These are phyloP conservation scores for Carcina quercana DNA, from an alignment of 2,888 invertebrate genomes.

Conservation along the genomic window DNA sequence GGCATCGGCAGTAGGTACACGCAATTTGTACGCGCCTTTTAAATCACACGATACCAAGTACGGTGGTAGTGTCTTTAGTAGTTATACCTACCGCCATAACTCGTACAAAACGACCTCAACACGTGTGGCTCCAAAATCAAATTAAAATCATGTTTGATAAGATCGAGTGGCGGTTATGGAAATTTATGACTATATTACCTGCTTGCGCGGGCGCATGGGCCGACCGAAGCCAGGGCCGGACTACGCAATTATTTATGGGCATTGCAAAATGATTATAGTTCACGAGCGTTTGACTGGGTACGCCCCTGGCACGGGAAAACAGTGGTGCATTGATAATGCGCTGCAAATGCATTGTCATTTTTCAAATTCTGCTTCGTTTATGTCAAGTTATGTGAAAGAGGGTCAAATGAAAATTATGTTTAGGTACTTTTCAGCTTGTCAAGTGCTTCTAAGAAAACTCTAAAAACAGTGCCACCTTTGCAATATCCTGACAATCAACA, in stretches of 20 bases:
- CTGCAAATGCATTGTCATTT: slow-evolving; percentile 27
- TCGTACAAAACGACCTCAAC: slow-evolving; percentile 58
- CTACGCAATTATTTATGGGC: slow-evolving; percentile 68
- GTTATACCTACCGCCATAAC: slow-evolving; percentile 59
- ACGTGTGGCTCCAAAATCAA: slow-evolving; percentile 73
- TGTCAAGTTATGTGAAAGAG: too few species aligned
- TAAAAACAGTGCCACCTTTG: too few species aligned
- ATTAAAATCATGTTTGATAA: slow-evolving; percentile 75
- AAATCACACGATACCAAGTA: not conserved
- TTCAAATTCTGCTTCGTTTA: too few species aligned
- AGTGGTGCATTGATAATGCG: slow-evolving; percentile 28
- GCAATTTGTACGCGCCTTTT: not conserved
- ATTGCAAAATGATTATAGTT: slow-evolving; percentile 68
- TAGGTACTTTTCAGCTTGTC: too few species aligned
- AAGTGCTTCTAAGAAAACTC: too few species aligned
- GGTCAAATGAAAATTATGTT: too few species aligned
- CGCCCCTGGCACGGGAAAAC: slow-evolving; percentile 44
- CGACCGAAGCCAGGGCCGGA: slow-evolving; percentile 64
- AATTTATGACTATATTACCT: slow-evolving; percentile 76
- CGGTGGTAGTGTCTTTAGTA: slow-evolving; percentile 3
- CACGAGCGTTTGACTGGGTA: slow-evolving; percentile 58
- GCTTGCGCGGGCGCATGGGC: slow-evolving; percentile 67
- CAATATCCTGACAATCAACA: too few species aligned
- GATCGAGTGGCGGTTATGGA: slow-evolving; percentile 74
- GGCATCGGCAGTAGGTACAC: too few species aligned